phyloP scores from a whole-genome alignment of 2,888 invertebrate genomes.

The Drosophila rubida region DNA sequence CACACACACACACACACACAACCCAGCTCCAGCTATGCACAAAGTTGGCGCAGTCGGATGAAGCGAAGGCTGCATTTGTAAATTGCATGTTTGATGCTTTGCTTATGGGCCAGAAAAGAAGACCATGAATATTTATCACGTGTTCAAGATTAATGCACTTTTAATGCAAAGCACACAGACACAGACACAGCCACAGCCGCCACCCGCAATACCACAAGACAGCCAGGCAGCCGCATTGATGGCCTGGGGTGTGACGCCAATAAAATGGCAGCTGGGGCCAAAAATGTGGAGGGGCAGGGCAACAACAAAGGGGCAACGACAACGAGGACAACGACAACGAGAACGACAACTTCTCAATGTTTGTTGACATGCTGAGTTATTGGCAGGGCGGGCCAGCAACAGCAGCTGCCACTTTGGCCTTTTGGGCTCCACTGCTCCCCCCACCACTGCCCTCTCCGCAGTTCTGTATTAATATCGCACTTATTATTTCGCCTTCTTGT shows the following conservation, averaged over 20 bases:
- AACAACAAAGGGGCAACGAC: constrained; percentile 11
- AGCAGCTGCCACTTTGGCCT: constrained; percentile 35
- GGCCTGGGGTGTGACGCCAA: constrained; percentile 39
- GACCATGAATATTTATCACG: constrained; percentile 76
- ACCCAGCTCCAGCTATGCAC: background rate
- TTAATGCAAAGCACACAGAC: constrained; percentile 57
- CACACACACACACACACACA: background rate
- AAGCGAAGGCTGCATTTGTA: constrained; percentile 43
- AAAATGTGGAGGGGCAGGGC: constrained; percentile 10
- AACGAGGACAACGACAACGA: constrained; percentile 8
- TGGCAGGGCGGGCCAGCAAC: constrained; percentile 55
- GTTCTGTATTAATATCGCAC: constrained; percentile 74
- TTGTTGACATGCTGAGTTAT: constrained; percentile 78
- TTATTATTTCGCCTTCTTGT: constrained; percentile 56
- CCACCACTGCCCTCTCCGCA: too few relatives aligned
- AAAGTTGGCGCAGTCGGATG: constrained; percentile 5
- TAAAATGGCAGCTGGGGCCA: constrained; percentile 35
- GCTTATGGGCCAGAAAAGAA: constrained; percentile 6
- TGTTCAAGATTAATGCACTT: constrained; percentile 72
- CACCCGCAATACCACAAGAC: background rate
- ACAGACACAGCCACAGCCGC: too few relatives aligned
- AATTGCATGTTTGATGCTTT: constrained; percentile 54
- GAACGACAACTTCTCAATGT: constrained; percentile 53
- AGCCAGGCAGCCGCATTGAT: constrained; percentile 12
- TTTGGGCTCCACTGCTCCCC: constrained; percentile 3